Conservation (phyloP, 1,140 invertebrate genomes). For the Prorops nasuta region DNA sequence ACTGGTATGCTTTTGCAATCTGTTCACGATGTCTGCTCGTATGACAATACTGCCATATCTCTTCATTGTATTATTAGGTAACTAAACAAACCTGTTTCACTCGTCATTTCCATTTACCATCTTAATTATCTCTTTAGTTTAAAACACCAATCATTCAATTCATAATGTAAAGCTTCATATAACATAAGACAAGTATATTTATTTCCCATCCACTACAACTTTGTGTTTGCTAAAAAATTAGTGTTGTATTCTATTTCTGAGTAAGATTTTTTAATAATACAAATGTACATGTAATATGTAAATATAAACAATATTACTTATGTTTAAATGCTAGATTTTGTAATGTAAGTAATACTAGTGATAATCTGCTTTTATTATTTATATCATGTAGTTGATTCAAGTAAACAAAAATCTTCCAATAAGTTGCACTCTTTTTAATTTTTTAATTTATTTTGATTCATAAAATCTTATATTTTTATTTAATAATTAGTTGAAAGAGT, state of each 20-base stretch:
- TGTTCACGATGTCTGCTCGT: slow-evolving; percentile 43
- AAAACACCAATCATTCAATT: neutral
- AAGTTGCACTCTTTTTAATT: slow-evolving; percentile 4
- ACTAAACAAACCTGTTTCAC: slow-evolving; percentile 16
- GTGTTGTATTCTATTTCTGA: too few species aligned
- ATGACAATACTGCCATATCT: slow-evolving; percentile 44
- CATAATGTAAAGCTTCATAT: neutral
- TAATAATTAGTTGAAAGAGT: too few species aligned
- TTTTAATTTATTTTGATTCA: neutral
- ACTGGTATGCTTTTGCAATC: slow-evolving; percentile 48
- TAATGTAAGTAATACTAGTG: too few species aligned
- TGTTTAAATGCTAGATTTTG: too few species aligned
- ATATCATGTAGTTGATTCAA: neutral
- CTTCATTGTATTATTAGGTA: slow-evolving; percentile 48
- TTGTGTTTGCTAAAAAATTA: too few species aligned
- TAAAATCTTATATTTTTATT: neutral
- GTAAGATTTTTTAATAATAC: too few species aligned
- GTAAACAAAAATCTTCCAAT: neutral
- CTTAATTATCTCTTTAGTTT: slow-evolving; percentile 4
- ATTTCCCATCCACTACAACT: neutral
- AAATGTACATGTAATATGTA: too few species aligned
- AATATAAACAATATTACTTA: too few species aligned
- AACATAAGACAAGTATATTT: neutral
- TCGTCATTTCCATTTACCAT: neutral
- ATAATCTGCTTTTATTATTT: neutral